phyloP scores from a whole-genome alignment of 2,113 vertebrate species.

The Tachysurus fulvidraco region DNA sequence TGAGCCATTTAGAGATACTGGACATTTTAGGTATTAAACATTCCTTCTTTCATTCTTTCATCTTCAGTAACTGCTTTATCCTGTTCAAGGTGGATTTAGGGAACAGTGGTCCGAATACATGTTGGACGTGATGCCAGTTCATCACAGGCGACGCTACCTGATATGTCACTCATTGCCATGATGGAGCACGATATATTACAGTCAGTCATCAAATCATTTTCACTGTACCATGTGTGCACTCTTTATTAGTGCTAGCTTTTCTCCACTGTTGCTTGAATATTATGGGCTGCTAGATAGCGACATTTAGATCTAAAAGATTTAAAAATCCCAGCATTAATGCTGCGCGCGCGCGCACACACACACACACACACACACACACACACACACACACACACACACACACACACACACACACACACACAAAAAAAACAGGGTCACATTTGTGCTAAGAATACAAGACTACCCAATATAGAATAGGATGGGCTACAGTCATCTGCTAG shows the following conservation, averaged over 20 bases:
- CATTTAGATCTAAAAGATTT: background rate
- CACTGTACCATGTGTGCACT: background rate
- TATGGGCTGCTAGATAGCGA: background rate
- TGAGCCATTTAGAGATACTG: background rate
- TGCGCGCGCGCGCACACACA: background rate
- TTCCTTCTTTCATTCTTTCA: background rate
- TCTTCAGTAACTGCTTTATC: background rate
- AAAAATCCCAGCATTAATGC: background rate
- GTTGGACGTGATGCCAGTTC: background rate
- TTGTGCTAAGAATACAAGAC: background rate
- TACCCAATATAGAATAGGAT: background rate
- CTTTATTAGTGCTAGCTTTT: background rate
- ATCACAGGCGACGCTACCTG: background rate
- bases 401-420: background rate
- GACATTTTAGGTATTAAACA: background rate
- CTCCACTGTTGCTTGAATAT: background rate
- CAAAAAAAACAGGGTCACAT: background rate
- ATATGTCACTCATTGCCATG: background rate
- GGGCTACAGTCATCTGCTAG: background rate
- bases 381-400: too few relatives aligned
- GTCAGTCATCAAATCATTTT: background rate
- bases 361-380: background rate
- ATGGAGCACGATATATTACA: background rate
- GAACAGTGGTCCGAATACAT: background rate
- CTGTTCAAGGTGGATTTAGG: background rate